Evolutionary conservation across 2,797 vertebrate genomes (phyloP).

Genomic region (Poecilia wingei): DNA sequence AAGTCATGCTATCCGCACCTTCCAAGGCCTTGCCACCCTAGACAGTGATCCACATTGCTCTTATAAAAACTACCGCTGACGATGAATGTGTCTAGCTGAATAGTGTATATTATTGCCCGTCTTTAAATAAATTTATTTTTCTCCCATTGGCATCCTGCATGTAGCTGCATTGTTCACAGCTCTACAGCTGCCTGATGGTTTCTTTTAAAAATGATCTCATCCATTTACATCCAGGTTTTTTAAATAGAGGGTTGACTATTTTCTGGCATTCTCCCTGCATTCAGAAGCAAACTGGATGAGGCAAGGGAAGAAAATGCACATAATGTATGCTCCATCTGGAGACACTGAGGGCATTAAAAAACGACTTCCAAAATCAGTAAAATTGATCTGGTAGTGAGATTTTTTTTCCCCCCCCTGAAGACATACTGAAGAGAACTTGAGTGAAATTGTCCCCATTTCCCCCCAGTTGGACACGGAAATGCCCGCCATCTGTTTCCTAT

Average conservation of each 20-base stretch:
- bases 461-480: conserved; percentile 1
- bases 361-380: not conserved
- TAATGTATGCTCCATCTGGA: not conserved
- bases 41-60: not conserved
- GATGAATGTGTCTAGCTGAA: not conserved
- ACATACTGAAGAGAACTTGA: not conserved
- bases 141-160: not conserved
- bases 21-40: not conserved
- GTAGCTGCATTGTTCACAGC: not conserved
- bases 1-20: not conserved
- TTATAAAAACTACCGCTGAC: not conserved
- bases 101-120: not conserved
- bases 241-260: not conserved
- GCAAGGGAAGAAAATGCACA: not conserved
- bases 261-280: not conserved
- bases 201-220: not conserved
- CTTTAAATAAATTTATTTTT: not conserved
- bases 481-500: conserved; percentile 19
- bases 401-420: not conserved
- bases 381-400: not conserved
- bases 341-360: not conserved
- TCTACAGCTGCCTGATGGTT: not conserved
- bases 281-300: not conserved
- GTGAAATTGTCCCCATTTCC: not conserved
- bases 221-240: not conserved